Conservation (phyloP, 2,888 invertebrate species). For the Protonemura montana region DNA sequence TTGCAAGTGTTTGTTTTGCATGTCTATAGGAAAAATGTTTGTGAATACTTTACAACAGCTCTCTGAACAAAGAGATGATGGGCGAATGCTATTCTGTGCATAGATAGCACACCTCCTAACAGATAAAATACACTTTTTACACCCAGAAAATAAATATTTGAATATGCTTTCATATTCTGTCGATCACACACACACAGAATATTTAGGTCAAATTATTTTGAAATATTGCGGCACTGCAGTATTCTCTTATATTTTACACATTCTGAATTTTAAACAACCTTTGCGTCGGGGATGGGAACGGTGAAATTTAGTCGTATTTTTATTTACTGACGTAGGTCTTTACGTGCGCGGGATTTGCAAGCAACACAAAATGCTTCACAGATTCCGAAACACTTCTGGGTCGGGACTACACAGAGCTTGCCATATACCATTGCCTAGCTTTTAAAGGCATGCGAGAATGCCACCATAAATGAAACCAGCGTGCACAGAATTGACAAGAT, state of each 20-base stretch:
- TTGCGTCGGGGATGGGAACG: background rate
- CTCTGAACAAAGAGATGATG: background rate
- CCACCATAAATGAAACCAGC: too few relatives aligned
- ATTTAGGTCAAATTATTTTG: constrained; percentile 21
- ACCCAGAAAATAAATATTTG: constrained; percentile 8
- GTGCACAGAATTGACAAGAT: too few relatives aligned
- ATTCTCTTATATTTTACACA: constrained; percentile 37
- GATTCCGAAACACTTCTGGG: background rate
- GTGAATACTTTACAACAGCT: background rate
- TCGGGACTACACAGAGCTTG: background rate
- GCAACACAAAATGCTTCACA: background rate
- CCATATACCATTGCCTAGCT: too few relatives aligned
- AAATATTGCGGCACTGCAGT: background rate
- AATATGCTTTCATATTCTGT: constrained; percentile 1
- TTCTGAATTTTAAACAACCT: constrained; percentile 36
- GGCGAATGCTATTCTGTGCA: background rate
- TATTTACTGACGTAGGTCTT: constrained; percentile 7
- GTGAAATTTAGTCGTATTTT: background rate
- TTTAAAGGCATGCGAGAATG: too few relatives aligned
- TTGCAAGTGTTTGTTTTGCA: background rate
- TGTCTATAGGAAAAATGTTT: background rate
- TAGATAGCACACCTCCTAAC: background rate
- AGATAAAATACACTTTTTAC: background rate
- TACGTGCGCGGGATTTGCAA: constrained; percentile 1
- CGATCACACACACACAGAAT: constrained; percentile 16